These are phyloP conservation scores for Paraescarpia echinospica DNA, from an alignment of 1,140 invertebrate genomes.

Conservation along the genomic window DNA sequence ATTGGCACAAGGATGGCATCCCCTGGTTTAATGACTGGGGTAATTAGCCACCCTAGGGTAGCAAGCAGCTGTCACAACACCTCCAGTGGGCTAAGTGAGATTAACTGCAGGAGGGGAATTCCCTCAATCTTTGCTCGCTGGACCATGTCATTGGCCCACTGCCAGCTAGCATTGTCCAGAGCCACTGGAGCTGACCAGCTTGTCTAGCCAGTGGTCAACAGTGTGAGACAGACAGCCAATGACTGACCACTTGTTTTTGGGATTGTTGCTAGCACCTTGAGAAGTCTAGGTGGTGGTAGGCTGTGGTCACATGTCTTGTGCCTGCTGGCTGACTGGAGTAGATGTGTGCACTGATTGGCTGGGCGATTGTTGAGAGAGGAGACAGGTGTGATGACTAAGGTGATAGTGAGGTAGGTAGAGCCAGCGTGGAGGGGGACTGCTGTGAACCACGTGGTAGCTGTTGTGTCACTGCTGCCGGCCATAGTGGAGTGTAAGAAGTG, in stretches of 20 bases:
- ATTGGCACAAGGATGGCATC: not conserved
- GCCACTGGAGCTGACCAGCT: not conserved
- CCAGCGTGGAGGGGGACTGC: not conserved
- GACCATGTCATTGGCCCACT: not conserved
- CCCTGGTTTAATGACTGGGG: not conserved
- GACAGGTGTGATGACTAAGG: not conserved
- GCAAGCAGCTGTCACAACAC: not conserved
- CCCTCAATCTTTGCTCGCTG: not conserved
- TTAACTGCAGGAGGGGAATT: not conserved
- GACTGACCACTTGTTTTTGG: not conserved
- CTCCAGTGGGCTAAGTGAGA: not conserved
- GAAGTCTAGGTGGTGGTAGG: not conserved
- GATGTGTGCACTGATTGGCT: not conserved
- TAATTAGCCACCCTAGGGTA: not conserved
- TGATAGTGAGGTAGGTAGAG: not conserved
- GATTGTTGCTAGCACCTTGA: not conserved
- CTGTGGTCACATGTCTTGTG: not conserved
- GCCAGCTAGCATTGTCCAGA: not conserved
- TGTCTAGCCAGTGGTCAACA: not conserved
- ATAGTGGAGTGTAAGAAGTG: not conserved
- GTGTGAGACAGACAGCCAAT: not conserved
- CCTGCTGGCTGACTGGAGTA: not conserved
- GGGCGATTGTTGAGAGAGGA: not conserved
- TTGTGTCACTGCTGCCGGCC: not conserved
- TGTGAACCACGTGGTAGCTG: not conserved